These are phyloP conservation scores for Lamellibrachia luymesi DNA, from an alignment of 1,140 invertebrate genomes.

Conservation along the genomic window DNA sequence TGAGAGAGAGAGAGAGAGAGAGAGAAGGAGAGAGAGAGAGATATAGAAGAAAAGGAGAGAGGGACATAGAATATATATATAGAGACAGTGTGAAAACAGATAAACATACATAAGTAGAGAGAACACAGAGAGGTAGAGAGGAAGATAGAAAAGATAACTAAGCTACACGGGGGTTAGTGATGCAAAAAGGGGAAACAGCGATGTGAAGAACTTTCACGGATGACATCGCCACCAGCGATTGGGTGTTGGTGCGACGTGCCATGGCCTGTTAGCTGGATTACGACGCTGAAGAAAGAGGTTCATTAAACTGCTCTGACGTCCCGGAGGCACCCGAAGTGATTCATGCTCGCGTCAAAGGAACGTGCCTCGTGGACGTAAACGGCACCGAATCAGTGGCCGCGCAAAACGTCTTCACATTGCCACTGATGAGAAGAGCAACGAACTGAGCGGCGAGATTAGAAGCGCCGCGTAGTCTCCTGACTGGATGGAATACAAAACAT, in stretches of 20 bases:
- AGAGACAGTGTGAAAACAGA: too few species aligned
- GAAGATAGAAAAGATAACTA: too few species aligned
- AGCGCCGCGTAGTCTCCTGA: not conserved
- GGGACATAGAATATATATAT: too few species aligned
- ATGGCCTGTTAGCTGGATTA: not conserved
- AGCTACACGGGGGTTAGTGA: too few species aligned
- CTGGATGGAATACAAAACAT: not conserved
- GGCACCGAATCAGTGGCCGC: not conserved
- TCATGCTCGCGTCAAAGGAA: not conserved
- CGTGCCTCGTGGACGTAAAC: not conserved
- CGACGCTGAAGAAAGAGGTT: not conserved
- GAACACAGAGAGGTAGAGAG: too few species aligned
- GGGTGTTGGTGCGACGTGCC: too few species aligned
- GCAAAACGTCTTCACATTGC: not conserved
- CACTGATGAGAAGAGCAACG: not conserved
- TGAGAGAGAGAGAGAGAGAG: too few species aligned
- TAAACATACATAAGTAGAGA: too few species aligned
- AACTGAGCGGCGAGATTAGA: not conserved
- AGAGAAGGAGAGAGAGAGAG: too few species aligned
- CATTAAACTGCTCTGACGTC: not conserved
- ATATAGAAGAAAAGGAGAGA: too few species aligned
- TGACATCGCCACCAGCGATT: not conserved
- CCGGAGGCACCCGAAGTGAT: not conserved
- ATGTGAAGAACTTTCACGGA: not conserved
- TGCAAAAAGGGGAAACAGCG: too few species aligned